Evolutionary conservation across 2,797 vertebrate species (phyloP), one percentile per base, ranked within the genome.

Genomic region (Triplophysa bombifrons): DNA sequence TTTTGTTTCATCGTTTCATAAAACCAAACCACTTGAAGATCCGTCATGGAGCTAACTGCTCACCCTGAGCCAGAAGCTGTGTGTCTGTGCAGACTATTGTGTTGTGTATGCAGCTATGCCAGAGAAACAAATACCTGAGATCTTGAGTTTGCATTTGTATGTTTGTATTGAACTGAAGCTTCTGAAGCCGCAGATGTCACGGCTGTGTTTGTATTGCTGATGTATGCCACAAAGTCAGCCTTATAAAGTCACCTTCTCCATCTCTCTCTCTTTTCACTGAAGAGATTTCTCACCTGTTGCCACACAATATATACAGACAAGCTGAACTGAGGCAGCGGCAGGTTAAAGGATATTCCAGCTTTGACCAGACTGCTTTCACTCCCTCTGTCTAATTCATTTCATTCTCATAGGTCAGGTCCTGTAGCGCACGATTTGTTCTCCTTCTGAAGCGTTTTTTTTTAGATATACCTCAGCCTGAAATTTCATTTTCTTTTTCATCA

Each of bases 271-370:
- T 38, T 51, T 63, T 56, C 25, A 65, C 83, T 72, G 69, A 76
- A 83, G 82, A 74, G 85, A 72, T 89, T 88, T 80, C 58, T 76
- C 76, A 88, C 85, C 85, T 88, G 84, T 87, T 86, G 85, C 85
- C 65, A 74, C 90, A 51, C 84, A 86, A 90, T 91, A 78, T 87
- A 76, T 85, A 87, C 85, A 80, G 79, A 80, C 84, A 55, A 77
- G 55, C 80, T 87, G 27, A 71, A 72, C 44, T 60, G 58, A 58
- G 5, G 19, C 63, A 74, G 72, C 38, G n/a, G 64, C 58, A 58
- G 71, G 76, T 78, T 72, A 72, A 63, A 64, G 55, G 68, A 72
- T 64, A 53, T 2, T 16, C 56, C 68, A 78, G 34, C 51, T 64
- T 63, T 64, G 17, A 72, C 30, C 46, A 53, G 16, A 78, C 16